phyloP scores from a whole-genome alignment of 2,888 invertebrate species.

The Ypsolopha sequella region DNA sequence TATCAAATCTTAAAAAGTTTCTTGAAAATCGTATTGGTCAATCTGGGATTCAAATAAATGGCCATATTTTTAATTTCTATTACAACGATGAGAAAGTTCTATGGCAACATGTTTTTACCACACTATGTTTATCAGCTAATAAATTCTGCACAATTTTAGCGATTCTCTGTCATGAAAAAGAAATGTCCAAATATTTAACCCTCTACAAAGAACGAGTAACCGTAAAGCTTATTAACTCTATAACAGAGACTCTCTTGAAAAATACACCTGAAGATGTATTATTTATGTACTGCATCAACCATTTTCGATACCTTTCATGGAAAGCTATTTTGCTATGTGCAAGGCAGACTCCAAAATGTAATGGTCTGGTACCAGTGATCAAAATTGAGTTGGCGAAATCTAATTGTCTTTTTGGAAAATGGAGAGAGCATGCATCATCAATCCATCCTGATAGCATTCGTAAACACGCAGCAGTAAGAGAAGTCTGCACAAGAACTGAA shows the following conservation, averaged over 20 bases:
- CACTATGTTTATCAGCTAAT: conserved; percentile 58
- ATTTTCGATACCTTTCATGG: conserved; percentile 54
- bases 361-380: conserved; percentile 32
- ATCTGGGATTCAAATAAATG: conserved; percentile 51
- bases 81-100: conserved; percentile 43
- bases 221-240: conserved; percentile 39
- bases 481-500: conserved; percentile 34
- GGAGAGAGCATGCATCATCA: conserved; percentile 37
- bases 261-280: conserved; percentile 30
- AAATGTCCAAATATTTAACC: conserved; percentile 33
- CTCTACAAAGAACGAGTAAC: conserved; percentile 39
- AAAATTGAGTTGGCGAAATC: conserved; percentile 20
- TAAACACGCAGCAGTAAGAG: conserved; percentile 21
- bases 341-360: conserved; percentile 45
- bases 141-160: conserved; percentile 59
- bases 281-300: conserved; percentile 57
- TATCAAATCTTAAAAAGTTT: conserved; percentile 39
- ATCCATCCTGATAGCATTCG: conserved; percentile 16
- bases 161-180: conserved; percentile 33
- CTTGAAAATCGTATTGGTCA: conserved; percentile 52
- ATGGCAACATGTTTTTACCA: conserved; percentile 52
- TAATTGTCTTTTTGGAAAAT: conserved; percentile 49
- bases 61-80: conserved; percentile 50
- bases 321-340: conserved; percentile 50
- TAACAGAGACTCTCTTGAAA: conserved; percentile 36